Evolutionary conservation across 2,797 vertebrate genomes (phyloP).

Genomic region (Menidia menidia): DNA sequence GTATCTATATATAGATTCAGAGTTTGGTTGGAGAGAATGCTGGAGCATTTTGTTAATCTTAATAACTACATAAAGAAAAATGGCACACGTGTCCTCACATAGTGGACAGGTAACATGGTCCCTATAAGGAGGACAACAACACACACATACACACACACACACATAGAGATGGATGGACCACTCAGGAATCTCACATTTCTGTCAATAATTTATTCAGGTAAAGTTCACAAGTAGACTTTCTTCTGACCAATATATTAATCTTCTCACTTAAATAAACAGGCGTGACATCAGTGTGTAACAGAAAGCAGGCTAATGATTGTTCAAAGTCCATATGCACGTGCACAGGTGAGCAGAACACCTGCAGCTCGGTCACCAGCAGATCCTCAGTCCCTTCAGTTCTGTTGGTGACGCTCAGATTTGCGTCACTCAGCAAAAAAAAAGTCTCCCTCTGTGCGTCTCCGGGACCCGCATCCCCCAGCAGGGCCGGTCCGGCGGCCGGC

Average conservation of each 20-base stretch:
- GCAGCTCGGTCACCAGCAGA: conserved; percentile 25
- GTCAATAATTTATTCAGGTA: conserved; percentile 76
- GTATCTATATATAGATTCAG: no score
- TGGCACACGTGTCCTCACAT: not conserved
- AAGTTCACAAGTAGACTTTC: conserved; percentile 10
- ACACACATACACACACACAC: conserved; percentile 4
- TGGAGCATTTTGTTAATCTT: no score
- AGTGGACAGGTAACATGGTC: no score
- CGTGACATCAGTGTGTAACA: conserved; percentile 7
- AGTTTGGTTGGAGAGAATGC: no score
- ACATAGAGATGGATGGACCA: conserved; percentile 41
- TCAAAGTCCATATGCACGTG: conserved; percentile 2
- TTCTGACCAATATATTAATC: conserved; percentile 63
- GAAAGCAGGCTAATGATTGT: not conserved
- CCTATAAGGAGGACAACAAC: no score
- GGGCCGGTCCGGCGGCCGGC: conserved; percentile 18
- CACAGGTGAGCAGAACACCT: conserved; percentile 35
- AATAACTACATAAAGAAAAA: no score
- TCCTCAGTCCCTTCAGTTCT: conserved; percentile 21
- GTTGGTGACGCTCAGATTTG: conserved; percentile 23
- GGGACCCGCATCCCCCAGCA: conserved; percentile 1
- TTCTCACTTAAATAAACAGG: conserved; percentile 48
- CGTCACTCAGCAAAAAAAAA: not conserved
- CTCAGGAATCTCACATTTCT: conserved; percentile 37
- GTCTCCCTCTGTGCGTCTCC: conserved; percentile 1